These are phyloP conservation scores for Oscheius myriophilus DNA, from an alignment of 2,888 invertebrate genomes.

Conservation along the genomic window DNA sequence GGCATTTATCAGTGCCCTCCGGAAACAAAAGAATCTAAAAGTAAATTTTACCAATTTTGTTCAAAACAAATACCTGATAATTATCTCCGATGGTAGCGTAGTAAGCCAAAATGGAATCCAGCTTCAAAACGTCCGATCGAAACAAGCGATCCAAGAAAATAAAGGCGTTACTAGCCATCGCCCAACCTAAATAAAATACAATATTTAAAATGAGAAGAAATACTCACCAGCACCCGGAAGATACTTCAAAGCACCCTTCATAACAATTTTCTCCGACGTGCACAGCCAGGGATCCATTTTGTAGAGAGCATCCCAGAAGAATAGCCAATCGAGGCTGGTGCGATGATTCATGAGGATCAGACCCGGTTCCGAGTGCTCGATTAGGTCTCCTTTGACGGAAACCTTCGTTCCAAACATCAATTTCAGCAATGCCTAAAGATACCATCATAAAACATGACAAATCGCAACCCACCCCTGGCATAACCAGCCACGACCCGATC, in stretches of 20 bases:
- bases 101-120: constrained; percentile 81
- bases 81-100: constrained; percentile 79
- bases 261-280: constrained; percentile 80
- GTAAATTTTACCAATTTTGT: too few relatives aligned
- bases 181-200: constrained; percentile 73
- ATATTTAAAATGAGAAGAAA: background rate
- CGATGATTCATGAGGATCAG: constrained; percentile 88
- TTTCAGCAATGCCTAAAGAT: constrained; percentile 50
- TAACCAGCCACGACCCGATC: constrained; percentile 66
- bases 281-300: constrained; percentile 77
- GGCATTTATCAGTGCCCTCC: constrained; percentile 83
- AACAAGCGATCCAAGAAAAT: constrained; percentile 86
- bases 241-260: constrained; percentile 76
- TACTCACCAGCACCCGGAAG: constrained; percentile 56
- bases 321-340: constrained; percentile 84
- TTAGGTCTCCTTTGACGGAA: constrained; percentile 60
- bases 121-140: constrained; percentile 78
- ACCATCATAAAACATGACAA: too few relatives aligned
- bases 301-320: constrained; percentile 85
- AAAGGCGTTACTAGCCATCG: constrained; percentile 87
- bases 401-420: constrained; percentile 62
- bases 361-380: constrained; percentile 78
- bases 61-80: constrained; percentile 71
- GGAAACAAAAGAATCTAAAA: constrained; percentile 82
- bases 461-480: too few relatives aligned